Base-by-base conservation (phyloP, 1,140 invertebrate species). In the Portunus trituberculatus region DNA sequence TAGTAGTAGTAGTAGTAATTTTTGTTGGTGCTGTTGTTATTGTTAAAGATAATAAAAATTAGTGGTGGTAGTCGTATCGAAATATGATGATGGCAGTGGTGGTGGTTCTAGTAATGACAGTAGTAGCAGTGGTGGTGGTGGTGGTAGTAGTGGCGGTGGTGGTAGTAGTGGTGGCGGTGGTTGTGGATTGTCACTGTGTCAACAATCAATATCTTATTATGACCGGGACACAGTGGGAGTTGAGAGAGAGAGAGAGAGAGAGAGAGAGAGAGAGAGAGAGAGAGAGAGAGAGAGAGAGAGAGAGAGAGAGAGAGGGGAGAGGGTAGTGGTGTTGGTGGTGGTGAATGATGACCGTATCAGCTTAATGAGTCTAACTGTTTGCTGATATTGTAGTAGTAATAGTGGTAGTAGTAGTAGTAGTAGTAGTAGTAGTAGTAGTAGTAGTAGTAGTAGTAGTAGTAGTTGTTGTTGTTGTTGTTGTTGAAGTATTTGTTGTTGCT, bases 1-100 rank as follows among this genome's bases (percentile, higher is more conserved):
- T 48, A 91, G 48, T 91, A 91, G 48, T 87, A 87, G 84, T 31
- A 87, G 84, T 87, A 87, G 32, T 28, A 84, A 25, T 84, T 14
- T 7, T 6, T 52, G 14, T 6, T 52, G 25, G 82, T 52, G 14
- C 6, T 52, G 14, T 6, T 52, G 25, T 6, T 84, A 25, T 6
- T 84, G 29, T 6, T 84, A 84, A 31, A 8, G 32, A 25, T 48
- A 48, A n/a, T 91, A 46, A 29, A 48, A 52, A 29, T 91, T 91
- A 45, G 10, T 91, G 8, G 52, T 91, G 25, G 52, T 91, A 25
- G 28, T 92, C 52, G 20, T 92, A 76, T n/a, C 4, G 14, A 31
- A 16, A 29, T 76, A 0, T 67, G 1, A 31, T 67, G 76, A 16
- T 91, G 28, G 52, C 59, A 67, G 3, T 67, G 67, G 20, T 52